Base-by-base conservation (phyloP, 1,140 invertebrate species). In the Philotrypesis tridentata region DNA sequence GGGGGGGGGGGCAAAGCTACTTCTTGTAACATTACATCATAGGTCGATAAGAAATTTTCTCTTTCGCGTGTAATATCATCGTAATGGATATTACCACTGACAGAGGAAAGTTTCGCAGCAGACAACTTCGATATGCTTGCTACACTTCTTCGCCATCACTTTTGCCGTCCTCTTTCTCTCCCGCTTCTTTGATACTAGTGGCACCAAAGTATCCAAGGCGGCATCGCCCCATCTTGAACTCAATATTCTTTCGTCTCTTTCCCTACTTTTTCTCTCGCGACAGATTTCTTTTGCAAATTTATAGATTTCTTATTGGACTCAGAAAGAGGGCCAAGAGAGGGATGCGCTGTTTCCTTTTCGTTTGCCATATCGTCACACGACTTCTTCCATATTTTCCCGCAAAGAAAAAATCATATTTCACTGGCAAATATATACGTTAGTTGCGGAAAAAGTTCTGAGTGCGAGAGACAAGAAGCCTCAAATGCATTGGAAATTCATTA, bases 251-350 rank as follows among this genome's bases (percentile, higher is more conserved):
- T 37, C 65, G 43, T 33, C 65, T 79, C 67, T 79, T n/a, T 43
- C 37, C n/a, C 33, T 75, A 68, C 68, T 75, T 72, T 71, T 2
- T 60, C 40, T 68, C 37, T 70, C 25, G 84, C 82, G 87, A 88
- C 87, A 87, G 88, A 88, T 88, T 87, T 85, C 83, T 78, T 63
- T 17, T 85, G 83, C 72, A 85, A 88, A 88, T 88, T 88, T 88
- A 88, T 88, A 87, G 87, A 88, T 86, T 83, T 86, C 84, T 84
- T 84, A 84, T 87, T 84, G 82, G 80, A 48, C 48, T 55, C 14
- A 21, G 21, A 21, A 55, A 55, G 6, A 55, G 3, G 17, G 7
- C 4, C 48, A n/a, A 55, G 48, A 55, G 48, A 55, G 48, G 48
- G 21, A 70, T 23, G 21, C 68, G 48, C 29, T 33, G 37, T 23